These are phyloP conservation scores for Halcyon senegalensis DNA, from an alignment of 2,113 vertebrate genomes.

Conservation along the genomic window DNA sequence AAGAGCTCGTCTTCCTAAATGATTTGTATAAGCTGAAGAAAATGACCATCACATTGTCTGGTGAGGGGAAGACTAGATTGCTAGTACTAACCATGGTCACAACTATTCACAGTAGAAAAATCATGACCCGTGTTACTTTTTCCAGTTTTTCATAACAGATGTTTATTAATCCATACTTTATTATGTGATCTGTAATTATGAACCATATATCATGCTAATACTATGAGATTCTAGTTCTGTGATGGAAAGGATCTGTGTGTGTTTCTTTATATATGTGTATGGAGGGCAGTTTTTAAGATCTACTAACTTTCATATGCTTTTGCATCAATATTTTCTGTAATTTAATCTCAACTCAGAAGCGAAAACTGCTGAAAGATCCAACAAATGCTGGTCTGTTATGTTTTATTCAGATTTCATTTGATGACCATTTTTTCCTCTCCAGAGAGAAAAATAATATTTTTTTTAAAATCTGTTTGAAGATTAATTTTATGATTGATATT, in stretches of 20 bases:
- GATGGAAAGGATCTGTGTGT: not conserved
- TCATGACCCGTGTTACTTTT: not conserved
- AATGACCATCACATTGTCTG: slow-evolving; percentile 14
- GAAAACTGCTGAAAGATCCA: not conserved
- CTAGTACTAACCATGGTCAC: slow-evolving; percentile 21
- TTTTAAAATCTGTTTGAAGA: not conserved
- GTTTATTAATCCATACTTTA: not conserved
- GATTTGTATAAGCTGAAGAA: slow-evolving; percentile 22
- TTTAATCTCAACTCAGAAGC: not conserved
- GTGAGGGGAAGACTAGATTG: not conserved
- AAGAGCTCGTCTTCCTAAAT: not conserved
- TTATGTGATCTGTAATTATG: slow-evolving; percentile 1
- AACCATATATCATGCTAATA: not conserved
- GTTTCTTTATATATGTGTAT: not conserved
- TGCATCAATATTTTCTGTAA: not conserved
- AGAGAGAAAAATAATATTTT: not conserved
- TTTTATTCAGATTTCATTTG: not conserved
- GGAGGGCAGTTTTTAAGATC: not conserved
- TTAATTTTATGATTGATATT: not conserved
- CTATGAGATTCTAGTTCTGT: not conserved
- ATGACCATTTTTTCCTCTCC: not conserved
- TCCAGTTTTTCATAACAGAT: slow-evolving; percentile 12
- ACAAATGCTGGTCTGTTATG: not conserved
- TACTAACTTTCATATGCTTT: not conserved
- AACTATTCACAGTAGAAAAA: slow-evolving; percentile 49